These are phyloP conservation scores for Hydra vulgaris DNA, from an alignment of 30 jellyfish, hydroid and myxozoan genomes.

Conservation along the genomic window DNA sequence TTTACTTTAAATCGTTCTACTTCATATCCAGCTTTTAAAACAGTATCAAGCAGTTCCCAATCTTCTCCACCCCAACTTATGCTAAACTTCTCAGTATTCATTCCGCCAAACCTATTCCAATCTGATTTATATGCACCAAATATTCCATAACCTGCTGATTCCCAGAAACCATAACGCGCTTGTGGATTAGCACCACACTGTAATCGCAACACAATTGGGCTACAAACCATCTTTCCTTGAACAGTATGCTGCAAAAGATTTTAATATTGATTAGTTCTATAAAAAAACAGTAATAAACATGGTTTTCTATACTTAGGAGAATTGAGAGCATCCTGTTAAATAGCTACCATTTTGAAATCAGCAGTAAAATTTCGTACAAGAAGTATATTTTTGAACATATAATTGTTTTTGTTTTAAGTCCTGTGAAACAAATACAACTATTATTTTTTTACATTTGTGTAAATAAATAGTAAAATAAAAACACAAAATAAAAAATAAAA, in stretches of 20 bases:
- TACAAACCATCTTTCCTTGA: constrained; percentile 65
- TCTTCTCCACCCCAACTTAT: constrained; percentile 96
- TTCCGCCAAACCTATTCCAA: constrained; percentile 81
- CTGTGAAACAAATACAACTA: too few species aligned
- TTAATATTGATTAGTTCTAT: too few species aligned
- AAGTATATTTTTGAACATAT: too few species aligned
- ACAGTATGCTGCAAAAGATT: constrained; percentile 55
- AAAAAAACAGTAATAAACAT: too few species aligned
- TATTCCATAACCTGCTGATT: constrained; percentile 73
- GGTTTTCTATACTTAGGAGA: too few species aligned
- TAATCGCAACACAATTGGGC: constrained; percentile 64
- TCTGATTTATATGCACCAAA: constrained; percentile 79
- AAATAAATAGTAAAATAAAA: too few species aligned
- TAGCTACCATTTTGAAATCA: too few species aligned
- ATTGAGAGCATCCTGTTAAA: too few species aligned
- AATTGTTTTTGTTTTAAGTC: too few species aligned
- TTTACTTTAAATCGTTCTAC: constrained; percentile 73
- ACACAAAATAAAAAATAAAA: too few species aligned
- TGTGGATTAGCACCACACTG: constrained; percentile 74
- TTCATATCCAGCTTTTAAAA: constrained; percentile 57
- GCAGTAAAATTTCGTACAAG: too few species aligned
- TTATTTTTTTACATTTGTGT: too few species aligned
- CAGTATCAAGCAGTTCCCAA: constrained; percentile 87
- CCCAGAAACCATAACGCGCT: constrained; percentile 80
- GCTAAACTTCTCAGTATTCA: constrained; percentile 47